A percentile compares a stretch with the other conserved stretches of the same genome.
Conservation (phyloP, 2,113 vertebrate species). For the Orcinus orca region DNA sequence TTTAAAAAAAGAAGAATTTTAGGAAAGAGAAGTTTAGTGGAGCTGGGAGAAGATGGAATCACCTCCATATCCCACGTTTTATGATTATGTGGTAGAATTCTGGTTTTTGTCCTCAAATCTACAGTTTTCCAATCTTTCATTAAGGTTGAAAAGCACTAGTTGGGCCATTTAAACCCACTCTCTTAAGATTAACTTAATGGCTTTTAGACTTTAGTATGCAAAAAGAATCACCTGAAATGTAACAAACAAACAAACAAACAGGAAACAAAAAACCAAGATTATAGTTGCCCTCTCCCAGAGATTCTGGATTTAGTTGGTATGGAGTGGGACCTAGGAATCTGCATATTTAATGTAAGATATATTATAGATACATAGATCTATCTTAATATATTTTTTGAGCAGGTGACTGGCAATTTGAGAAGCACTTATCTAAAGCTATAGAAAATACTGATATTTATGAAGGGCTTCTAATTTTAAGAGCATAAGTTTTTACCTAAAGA, state of each 20-base stretch:
- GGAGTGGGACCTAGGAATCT: neutral
- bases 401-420: neutral
- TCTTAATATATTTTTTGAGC: neutral
- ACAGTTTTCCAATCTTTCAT: neutral
- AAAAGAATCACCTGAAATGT: neutral
- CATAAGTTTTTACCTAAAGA: neutral
- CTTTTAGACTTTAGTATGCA: neutral
- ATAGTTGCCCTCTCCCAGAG: neutral
- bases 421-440: neutral
- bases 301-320: neutral
- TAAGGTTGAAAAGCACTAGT: neutral
- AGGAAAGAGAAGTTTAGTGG: neutral
- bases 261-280: neutral
- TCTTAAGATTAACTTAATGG: neutral
- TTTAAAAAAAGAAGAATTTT: neutral
- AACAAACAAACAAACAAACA: neutral
- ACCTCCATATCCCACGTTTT: neutral
- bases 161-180: neutral
- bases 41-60: neutral
- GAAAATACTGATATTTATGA: conserved; percentile 7
- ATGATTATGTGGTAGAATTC: neutral
- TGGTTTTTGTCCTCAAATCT: neutral
- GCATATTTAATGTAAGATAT: neutral
- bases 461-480: neutral
- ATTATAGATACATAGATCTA: neutral